Conservation (phyloP, 2,888 invertebrate genomes). For the Stramonita haemastoma region DNA sequence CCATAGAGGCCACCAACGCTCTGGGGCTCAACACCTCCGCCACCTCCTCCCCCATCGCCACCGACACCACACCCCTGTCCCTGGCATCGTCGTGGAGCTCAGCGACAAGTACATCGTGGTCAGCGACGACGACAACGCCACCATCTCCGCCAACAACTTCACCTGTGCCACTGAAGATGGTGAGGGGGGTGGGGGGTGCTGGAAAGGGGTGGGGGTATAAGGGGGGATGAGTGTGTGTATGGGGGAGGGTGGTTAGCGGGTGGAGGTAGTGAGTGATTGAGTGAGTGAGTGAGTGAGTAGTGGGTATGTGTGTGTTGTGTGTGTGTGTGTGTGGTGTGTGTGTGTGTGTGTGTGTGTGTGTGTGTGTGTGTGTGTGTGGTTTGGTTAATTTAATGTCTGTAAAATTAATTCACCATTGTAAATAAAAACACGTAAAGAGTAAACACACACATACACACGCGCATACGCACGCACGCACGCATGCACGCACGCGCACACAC, state of each 20-base stretch:
- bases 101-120: conserved; percentile 48
- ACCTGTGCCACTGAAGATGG: conserved; percentile 54
- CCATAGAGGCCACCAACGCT: conserved; percentile 54
- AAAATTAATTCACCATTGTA: no score
- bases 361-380: no score
- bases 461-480: no score
- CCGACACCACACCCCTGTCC: conserved; percentile 58
- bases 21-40: conserved; percentile 51
- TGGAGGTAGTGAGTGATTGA: no score
- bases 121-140: conserved; percentile 45
- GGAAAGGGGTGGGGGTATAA: no score
- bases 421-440: no score
- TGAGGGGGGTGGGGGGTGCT: conserved; percentile 29
- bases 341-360: not conserved
- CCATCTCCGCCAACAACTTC: conserved; percentile 48
- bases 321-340: not conserved
- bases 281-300: no score
- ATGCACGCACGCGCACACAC: no score
- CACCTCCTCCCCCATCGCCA: conserved; percentile 52
- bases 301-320: not conserved
- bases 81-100: conserved; percentile 56
- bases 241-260: no score
- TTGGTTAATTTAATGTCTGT: no score
- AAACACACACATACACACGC: no score
- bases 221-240: no score